These are phyloP conservation scores for Charadrius vociferus DNA, from an alignment of 2,113 vertebrate species.

Conservation along the genomic window DNA sequence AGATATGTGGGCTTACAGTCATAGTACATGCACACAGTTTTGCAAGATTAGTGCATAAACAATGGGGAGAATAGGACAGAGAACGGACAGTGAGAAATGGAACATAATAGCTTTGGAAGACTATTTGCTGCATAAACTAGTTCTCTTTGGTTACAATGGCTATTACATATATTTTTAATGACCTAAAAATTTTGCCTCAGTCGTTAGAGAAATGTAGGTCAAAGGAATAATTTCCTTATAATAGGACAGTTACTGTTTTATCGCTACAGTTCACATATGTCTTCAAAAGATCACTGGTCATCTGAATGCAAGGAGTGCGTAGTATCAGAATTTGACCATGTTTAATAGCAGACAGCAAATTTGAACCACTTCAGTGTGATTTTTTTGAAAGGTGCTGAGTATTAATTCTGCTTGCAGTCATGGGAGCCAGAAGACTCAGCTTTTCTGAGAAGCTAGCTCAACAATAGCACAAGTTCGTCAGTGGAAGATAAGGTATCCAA, in stretches of 20 bases:
- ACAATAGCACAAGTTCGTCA: not conserved
- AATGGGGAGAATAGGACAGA: not conserved
- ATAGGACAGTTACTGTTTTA: not conserved
- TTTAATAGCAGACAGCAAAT: not conserved
- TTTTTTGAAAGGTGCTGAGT: not conserved
- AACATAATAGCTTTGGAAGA: not conserved
- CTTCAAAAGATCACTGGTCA: not conserved
- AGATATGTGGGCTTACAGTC: not conserved
- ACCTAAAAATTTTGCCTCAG: not conserved
- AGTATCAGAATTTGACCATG: not conserved
- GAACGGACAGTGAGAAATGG: not conserved
- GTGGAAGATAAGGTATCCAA: not conserved
- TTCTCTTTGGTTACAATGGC: not conserved
- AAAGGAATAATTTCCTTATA: not conserved
- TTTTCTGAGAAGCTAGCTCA: not conserved
- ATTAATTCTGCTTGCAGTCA: not conserved
- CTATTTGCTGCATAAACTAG: not conserved
- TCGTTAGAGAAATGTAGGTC: not conserved
- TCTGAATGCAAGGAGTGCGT: not conserved
- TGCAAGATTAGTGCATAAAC: not conserved
- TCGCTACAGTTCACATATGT: not conserved
- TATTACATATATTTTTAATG: not conserved
- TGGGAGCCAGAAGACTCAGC: not conserved
- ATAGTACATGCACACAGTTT: not conserved
- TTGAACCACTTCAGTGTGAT: not conserved